phyloP scores from a whole-genome alignment of 2,113 vertebrate species.

The Microcebus griseorufus region DNA sequence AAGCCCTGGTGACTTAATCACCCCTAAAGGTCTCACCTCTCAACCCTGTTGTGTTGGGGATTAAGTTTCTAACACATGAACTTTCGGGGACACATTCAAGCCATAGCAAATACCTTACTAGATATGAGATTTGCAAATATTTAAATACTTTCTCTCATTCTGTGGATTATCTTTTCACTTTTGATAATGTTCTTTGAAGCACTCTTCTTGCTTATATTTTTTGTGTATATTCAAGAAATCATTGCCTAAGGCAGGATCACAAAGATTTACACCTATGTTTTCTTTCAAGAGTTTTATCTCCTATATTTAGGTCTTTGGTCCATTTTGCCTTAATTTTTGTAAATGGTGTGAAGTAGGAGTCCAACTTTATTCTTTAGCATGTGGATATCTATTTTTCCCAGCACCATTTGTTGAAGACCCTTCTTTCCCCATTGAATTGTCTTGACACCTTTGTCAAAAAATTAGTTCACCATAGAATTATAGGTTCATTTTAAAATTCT shows the following conservation, averaged over 20 bases:
- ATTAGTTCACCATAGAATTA: neutral
- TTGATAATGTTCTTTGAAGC: neutral
- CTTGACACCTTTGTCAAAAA: neutral
- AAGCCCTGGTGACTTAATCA: neutral
- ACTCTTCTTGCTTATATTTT: constrained; percentile 5
- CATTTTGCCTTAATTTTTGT: constrained; percentile 14
- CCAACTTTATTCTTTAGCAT: constrained; percentile 8
- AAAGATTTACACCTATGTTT: neutral
- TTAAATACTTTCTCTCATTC: constrained; percentile 25
- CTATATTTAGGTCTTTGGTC: neutral
- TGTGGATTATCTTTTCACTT: constrained; percentile 1
- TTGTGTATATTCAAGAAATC: neutral
- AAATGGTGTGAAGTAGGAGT: constrained; percentile 23
- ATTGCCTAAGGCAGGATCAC: neutral
- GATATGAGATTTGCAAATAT: neutral
- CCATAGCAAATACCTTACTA: neutral
- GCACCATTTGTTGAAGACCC: neutral
- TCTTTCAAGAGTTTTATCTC: neutral
- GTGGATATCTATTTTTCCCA: neutral
- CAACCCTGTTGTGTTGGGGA: neutral
- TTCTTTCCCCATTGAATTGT: neutral
- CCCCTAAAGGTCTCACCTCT: neutral
- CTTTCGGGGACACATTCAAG: neutral
- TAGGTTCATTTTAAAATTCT: neutral
- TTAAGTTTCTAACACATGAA: neutral